Conservation (phyloP, 2,113 vertebrate species). For the Neotragus pygmaeus region DNA sequence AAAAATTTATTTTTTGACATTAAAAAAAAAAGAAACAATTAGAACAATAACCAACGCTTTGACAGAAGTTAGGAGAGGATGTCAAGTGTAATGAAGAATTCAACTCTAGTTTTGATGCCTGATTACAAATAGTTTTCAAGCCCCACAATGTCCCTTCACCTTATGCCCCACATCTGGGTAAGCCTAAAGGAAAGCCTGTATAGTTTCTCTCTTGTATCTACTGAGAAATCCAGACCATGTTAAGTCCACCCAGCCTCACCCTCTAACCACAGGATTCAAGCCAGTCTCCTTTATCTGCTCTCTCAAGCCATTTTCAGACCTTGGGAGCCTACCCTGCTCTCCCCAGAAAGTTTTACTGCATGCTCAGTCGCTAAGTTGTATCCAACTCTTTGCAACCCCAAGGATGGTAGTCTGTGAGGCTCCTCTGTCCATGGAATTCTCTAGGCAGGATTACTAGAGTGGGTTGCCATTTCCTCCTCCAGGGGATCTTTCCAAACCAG, state of each 20-base stretch:
- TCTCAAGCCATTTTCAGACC: background rate
- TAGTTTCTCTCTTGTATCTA: background rate
- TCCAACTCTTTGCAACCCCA: background rate
- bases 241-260: background rate
- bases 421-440: background rate
- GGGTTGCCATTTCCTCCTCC: background rate
- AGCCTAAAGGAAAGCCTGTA: background rate
- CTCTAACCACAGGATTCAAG: background rate
- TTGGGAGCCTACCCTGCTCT: background rate
- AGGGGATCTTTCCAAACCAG: background rate
- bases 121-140: background rate
- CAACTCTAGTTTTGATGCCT: background rate
- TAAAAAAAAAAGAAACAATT: background rate
- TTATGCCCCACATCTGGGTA: background rate
- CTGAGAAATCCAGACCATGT: background rate
- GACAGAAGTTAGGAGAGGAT: background rate
- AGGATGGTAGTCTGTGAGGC: background rate
- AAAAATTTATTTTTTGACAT: background rate
- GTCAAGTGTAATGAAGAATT: background rate
- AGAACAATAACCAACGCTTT: background rate
- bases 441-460: background rate
- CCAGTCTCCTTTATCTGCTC: background rate
- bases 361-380: background rate
- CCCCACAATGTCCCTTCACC: background rate
- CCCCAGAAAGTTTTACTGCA: background rate